Conservation (phyloP, 2,797 vertebrate species). For the Sebastes elongatus region DNA sequence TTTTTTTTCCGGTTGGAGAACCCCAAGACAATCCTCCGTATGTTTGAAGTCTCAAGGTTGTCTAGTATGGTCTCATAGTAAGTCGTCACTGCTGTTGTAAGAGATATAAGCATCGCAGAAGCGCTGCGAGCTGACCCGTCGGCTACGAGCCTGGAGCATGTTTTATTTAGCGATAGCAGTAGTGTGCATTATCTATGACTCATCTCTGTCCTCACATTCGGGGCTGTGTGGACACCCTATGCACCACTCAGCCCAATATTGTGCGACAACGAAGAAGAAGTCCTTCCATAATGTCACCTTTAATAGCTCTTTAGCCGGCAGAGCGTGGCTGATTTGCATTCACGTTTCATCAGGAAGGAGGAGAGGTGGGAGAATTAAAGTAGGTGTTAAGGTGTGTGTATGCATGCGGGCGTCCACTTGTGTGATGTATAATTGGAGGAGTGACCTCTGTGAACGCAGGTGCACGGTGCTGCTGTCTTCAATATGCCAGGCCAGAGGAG, state of each 20-base stretch:
- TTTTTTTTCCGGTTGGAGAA: too few species aligned
- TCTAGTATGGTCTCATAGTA: not conserved
- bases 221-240: not conserved
- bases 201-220: conserved; percentile 17
- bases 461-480: conserved; percentile 34
- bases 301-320: conserved; percentile 37
- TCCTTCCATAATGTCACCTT: conserved; percentile 60
- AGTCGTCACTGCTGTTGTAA: not conserved
- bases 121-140: not conserved
- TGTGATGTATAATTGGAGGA: conserved; percentile 54
- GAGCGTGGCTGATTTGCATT: conserved; percentile 55
- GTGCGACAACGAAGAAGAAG: conserved; percentile 12
- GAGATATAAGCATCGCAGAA: conserved; percentile 14
- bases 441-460: conserved; percentile 57
- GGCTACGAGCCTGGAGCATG: not conserved
- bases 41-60: not conserved
- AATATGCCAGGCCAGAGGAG: conserved; percentile 36
- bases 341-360: conserved; percentile 16
- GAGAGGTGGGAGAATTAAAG: conserved; percentile 11
- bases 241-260: not conserved
- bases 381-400: not conserved
- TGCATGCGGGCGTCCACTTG: not conserved
- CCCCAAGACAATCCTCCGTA: too few species aligned
- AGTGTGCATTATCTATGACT: conserved; percentile 29
- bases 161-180: conserved; percentile 44